phyloP scores from a whole-genome alignment of 2,888 invertebrate genomes.

The Amphiduros pacificus region DNA sequence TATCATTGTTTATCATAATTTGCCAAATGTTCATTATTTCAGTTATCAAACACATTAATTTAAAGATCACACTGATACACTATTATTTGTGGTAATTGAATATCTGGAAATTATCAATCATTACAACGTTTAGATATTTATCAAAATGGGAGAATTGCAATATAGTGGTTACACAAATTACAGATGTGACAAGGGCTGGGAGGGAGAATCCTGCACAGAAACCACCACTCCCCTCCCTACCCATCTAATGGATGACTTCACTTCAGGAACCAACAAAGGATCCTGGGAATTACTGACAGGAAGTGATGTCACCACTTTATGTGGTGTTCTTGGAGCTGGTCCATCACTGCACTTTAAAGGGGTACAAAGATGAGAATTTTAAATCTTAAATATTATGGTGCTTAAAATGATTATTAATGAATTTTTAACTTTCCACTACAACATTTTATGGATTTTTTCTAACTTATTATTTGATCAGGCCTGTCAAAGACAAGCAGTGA shows the following conservation, averaged over 20 bases:
- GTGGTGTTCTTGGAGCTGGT: conserved; percentile 54
- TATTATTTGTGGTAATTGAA: no score
- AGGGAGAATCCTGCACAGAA: conserved; percentile 45
- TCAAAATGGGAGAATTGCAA: background rate
- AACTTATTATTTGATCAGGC: conserved; percentile 38
- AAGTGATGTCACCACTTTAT: conserved; percentile 46
- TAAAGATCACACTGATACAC: no score
- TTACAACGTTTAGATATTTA: no score
- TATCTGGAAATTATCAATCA: no score
- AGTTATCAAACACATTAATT: no score
- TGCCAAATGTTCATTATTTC: no score
- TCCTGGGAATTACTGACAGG: conserved; percentile 53
- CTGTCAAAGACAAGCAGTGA: conserved; percentile 53
- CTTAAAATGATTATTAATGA: background rate
- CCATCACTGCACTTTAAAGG: conserved; percentile 57
- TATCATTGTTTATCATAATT: no score
- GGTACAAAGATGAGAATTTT: conserved; percentile 36
- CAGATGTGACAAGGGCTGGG: conserved; percentile 57
- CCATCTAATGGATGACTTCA: conserved; percentile 51
- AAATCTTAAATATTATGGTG: background rate
- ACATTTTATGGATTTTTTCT: background rate
- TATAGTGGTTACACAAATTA: background rate
- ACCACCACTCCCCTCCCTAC: conserved; percentile 41
- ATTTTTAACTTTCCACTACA: background rate
- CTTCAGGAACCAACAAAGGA: conserved; percentile 18